These are phyloP conservation scores for Crematogaster levior DNA, from an alignment of 2,888 invertebrate species.

Conservation along the genomic window DNA sequence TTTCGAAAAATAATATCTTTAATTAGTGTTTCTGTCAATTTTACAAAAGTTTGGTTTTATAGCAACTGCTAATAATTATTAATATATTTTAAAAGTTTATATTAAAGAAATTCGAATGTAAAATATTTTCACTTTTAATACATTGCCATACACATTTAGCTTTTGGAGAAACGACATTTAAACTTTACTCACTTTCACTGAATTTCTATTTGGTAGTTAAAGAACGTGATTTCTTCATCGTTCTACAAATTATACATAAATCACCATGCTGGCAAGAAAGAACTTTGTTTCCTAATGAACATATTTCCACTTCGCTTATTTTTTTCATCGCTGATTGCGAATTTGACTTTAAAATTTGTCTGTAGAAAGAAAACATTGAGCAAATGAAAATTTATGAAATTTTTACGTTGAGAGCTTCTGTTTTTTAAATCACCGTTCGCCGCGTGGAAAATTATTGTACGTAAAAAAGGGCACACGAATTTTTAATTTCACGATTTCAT, in stretches of 20 bases:
- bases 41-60: neutral
- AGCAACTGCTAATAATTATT: neutral
- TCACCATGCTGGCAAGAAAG: neutral
- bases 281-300: conserved; percentile 33
- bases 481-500: conserved; percentile 46
- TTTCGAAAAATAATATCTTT: neutral
- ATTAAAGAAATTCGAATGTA: neutral
- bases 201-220: conserved; percentile 25
- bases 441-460: conserved; percentile 23
- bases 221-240: conserved; percentile 1
- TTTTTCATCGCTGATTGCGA: conserved; percentile 27
- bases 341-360: conserved; percentile 49
- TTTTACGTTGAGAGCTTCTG: neutral
- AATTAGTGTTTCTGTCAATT: neutral
- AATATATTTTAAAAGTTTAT: neutral
- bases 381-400: conserved; percentile 43
- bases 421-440: conserved; percentile 11
- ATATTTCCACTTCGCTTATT: conserved; percentile 28
- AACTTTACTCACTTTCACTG: conserved; percentile 16
- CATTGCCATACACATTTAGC: neutral
- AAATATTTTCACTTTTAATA: neutral
- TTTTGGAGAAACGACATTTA: conserved; percentile 2
- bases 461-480: conserved; percentile 17
- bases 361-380: conserved; percentile 17
- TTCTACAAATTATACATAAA: conserved; percentile 38